phyloP scores from a whole-genome alignment of 2,113 vertebrate species.

The Engraulis encrasicolus region DNA sequence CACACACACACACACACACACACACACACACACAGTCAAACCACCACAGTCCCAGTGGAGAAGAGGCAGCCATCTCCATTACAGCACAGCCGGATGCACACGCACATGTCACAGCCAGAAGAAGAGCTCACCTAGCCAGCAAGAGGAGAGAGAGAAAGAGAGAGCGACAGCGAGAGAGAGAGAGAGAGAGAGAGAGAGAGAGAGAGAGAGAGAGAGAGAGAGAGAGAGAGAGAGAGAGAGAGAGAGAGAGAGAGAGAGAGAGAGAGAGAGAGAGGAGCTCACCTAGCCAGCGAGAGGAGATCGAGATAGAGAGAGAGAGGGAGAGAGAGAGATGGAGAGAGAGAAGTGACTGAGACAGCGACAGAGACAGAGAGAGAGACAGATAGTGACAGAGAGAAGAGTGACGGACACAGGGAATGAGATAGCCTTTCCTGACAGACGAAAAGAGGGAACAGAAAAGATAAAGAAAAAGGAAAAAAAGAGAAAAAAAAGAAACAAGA shows the following conservation, averaged over 20 bases:
- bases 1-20: too few species aligned
- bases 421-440: too few species aligned
- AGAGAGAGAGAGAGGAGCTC: too few species aligned
- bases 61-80: background rate
- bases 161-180: background rate
- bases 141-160: background rate
- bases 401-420: background rate
- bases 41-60: background rate
- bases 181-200: constrained; percentile 4
- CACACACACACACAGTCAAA: too few species aligned
- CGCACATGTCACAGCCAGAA: background rate
- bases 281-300: too few species aligned
- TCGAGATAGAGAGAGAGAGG: background rate
- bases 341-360: background rate
- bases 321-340: background rate
- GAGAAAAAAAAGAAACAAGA: background rate
- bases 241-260: too few species aligned
- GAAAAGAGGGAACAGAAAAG: too few species aligned
- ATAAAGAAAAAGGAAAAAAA: background rate
- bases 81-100: too few species aligned
- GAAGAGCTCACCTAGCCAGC: too few species aligned
- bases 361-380: background rate
- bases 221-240: too few species aligned
- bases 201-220: background rate
- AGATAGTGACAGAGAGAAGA: background rate